Base-by-base conservation (phyloP, 2,113 vertebrate genomes). In the Aptenodytes patagonicus region DNA sequence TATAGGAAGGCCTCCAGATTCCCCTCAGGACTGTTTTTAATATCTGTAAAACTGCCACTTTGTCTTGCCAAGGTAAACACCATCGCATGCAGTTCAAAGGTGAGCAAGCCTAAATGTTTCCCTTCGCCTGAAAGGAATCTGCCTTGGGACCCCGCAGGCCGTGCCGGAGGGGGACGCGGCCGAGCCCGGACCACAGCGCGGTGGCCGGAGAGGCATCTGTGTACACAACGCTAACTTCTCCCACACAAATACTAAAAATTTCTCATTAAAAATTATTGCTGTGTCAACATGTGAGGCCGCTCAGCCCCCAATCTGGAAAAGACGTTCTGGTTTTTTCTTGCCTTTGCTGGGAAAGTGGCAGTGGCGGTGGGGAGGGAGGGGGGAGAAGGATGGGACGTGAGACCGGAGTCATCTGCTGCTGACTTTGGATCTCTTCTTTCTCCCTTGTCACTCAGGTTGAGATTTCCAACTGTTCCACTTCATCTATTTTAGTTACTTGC, bases 21-120 rank as follows among this genome's bases (percentile, higher is more conserved):
- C 98, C 97, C 97, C 97, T 98, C 94, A 98, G 98, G 99, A 98
- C 98, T 99, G 98, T 99, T 99, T 99, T 99, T 99, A 99, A 99
- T 99, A 99, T 99, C 99, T 99, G 99, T 99, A 99, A 99, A 99
- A 99, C 99, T 99, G 99, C 99, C 99, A 99, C 98, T 98, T 98
- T 96, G 98, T 98, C 98, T 97, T 98, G 99, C 99, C 99, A 99
- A 99, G 99, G 99, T 99, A 99, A 99, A 99, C 99, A 99, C 98
- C 98, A 98, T 98, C 98, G 98, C 97, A 96, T 98, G 98, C 98
- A 98, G 99, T 99, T 99, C 99, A 99, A 99, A 99, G 99, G 99
- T 99, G 99, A 99, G 98, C 97, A 98, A 99, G 98, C 98, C 97
- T 98, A 98, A 99, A 99, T 99, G 99, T 99, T 99, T 99, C 99